These are phyloP conservation scores for Myocastor coypus DNA, from an alignment of 2,113 vertebrate species.

Conservation along the genomic window DNA sequence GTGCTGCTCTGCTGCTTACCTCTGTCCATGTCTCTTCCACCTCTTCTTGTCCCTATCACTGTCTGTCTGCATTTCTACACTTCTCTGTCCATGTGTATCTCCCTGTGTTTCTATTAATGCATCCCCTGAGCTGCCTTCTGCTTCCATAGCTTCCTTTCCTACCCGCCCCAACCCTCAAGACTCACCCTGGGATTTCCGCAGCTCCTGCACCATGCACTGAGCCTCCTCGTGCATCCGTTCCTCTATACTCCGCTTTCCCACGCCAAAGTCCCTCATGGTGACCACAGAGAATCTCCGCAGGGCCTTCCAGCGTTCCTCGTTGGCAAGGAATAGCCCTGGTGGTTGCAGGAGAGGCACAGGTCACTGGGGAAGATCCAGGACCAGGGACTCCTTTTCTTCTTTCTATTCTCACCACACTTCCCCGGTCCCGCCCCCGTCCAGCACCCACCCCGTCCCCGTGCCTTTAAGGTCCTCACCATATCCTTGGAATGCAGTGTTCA, in stretches of 20 bases:
- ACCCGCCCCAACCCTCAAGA: not conserved
- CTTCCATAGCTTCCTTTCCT: not conserved
- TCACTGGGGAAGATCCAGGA: not conserved
- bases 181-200: slow-evolving; percentile 84
- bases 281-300: slow-evolving; percentile 84
- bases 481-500: slow-evolving; percentile 34
- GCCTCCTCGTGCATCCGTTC: slow-evolving; percentile 85
- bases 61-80: not conserved
- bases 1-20: no score
- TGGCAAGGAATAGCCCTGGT: slow-evolving; percentile 50
- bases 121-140: not conserved
- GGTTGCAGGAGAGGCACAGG: not conserved
- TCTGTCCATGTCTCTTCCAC: not conserved
- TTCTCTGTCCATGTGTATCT: not conserved
- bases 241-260: slow-evolving; percentile 85
- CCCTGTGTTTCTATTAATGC: not conserved
- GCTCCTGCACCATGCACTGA: slow-evolving; percentile 77
- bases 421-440: not conserved
- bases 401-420: not conserved
- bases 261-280: slow-evolving; percentile 85
- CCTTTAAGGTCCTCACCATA: slow-evolving; percentile 61
- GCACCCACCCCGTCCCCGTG: no score
- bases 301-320: slow-evolving; percentile 74
- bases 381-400: rapidly evolving
- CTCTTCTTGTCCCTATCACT: not conserved